Conservation (phyloP, 2,113 vertebrate genomes). For the Lepus timidus region DNA sequence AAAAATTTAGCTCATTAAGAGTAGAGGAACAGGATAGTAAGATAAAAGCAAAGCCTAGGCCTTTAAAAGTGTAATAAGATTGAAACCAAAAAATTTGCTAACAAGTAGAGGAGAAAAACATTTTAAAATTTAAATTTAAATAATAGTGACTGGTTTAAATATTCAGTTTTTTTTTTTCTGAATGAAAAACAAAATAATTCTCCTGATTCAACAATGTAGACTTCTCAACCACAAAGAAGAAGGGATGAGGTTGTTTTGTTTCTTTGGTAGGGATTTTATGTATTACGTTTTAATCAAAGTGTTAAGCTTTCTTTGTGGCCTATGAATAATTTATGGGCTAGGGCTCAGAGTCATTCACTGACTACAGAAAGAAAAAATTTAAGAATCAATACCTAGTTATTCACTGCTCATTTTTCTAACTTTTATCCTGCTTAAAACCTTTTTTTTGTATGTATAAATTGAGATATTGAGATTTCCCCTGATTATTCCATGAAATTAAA, state of each 20-base stretch:
- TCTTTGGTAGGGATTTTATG: slow-evolving; percentile 34
- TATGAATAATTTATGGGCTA: neutral
- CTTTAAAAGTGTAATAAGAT: slow-evolving; percentile 64
- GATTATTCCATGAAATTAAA: slow-evolving; percentile 29
- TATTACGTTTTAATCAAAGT: neutral
- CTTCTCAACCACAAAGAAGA: slow-evolving; percentile 25
- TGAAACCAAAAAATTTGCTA: slow-evolving; percentile 64
- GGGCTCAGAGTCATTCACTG: neutral
- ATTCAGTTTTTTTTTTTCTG: neutral
- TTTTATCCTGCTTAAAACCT: neutral
- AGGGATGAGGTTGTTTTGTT: slow-evolving; percentile 4
- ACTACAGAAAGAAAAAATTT: slow-evolving; percentile 52
- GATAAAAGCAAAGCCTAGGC: neutral
- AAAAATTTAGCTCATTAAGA: slow-evolving; percentile 47
- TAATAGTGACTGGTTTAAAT: neutral
- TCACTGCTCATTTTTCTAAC: slow-evolving; percentile 37
- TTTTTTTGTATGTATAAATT: neutral
- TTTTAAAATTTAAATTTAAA: slow-evolving; percentile 47
- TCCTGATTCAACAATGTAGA: slow-evolving; percentile 44
- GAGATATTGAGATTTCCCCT: slow-evolving; percentile 15
- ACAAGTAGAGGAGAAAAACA: slow-evolving; percentile 51
- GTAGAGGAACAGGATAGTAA: neutral
- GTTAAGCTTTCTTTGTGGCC: neutral
- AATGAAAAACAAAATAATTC: slow-evolving; percentile 60
- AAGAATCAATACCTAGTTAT: slow-evolving; percentile 21